Conservation (phyloP, 2,888 invertebrate species). For the Chaetogeoica ovagalla region DNA sequence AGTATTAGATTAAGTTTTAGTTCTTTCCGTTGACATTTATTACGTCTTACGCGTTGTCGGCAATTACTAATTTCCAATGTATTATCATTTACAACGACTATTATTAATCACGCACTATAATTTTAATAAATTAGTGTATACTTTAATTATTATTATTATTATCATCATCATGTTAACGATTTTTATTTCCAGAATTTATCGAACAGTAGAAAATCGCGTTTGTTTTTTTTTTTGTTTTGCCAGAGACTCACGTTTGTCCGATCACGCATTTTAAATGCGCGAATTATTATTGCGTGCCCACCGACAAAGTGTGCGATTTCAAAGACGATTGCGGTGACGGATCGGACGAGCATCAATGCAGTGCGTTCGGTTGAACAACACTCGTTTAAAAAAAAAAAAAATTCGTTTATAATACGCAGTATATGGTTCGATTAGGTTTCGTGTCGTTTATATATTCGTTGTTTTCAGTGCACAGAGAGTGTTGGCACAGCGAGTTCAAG, state of each 20-base stretch:
- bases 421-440: too few species aligned
- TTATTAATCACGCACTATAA: too few species aligned
- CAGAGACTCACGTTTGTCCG: conserved; percentile 61
- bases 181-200: background rate
- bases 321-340: conserved; percentile 57
- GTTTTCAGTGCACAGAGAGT: conserved; percentile 60
- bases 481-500: conserved; percentile 60
- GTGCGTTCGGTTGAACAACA: conserved; percentile 55
- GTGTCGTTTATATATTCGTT: background rate
- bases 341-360: conserved; percentile 57
- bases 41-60: too few species aligned
- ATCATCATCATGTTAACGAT: background rate
- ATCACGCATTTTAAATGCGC: conserved; percentile 62
- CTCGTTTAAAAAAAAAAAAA: background rate
- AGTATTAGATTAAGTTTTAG: too few species aligned
- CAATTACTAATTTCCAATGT: too few species aligned
- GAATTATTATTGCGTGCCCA: conserved; percentile 62
- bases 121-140: too few species aligned
- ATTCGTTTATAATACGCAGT: background rate
- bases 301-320: conserved; percentile 57
- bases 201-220: background rate
- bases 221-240: conserved; percentile 7
- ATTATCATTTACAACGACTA: too few species aligned
- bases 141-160: background rate
- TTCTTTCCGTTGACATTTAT: background rate